These are phyloP conservation scores for Myiotriccus ornatus DNA, from an alignment of 2,797 vertebrate species.

Conservation along the genomic window DNA sequence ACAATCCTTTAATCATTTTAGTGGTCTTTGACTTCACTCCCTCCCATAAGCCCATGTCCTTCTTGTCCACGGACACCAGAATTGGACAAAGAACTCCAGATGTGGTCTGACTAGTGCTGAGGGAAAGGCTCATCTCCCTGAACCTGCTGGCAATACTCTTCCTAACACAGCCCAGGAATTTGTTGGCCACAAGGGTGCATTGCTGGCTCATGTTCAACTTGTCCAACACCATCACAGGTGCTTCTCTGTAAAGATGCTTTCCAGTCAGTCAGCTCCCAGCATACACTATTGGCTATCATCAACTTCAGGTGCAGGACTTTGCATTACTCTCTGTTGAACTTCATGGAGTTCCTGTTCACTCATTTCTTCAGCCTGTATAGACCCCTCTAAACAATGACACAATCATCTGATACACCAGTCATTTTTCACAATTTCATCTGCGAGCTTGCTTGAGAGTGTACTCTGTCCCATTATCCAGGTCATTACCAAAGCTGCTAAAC, in stretches of 20 bases:
- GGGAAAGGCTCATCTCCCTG: not conserved
- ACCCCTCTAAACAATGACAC: not conserved
- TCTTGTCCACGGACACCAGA: not conserved
- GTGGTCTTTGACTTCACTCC: not conserved
- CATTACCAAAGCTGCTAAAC: not conserved
- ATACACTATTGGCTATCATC: not conserved
- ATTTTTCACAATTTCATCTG: not conserved
- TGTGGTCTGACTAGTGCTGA: not conserved
- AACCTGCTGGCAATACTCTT: not conserved
- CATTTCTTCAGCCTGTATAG: not conserved
- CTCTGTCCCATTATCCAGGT: not conserved
- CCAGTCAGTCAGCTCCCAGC: not conserved
- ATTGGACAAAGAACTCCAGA: not conserved
- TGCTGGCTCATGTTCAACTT: constrained; percentile 6
- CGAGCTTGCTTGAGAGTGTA: not conserved
- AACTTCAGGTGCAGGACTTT: not conserved
- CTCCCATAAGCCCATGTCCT: not conserved
- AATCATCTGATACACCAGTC: not conserved
- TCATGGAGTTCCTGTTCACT: not conserved
- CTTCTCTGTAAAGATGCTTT: not conserved
- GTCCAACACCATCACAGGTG: not conserved
- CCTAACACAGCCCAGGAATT: not conserved
- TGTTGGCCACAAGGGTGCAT: constrained; percentile 3
- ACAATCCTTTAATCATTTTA: not conserved
- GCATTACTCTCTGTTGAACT: not conserved